phyloP scores from a whole-genome alignment of 2,113 vertebrate species.

The Pao palembangensis region DNA sequence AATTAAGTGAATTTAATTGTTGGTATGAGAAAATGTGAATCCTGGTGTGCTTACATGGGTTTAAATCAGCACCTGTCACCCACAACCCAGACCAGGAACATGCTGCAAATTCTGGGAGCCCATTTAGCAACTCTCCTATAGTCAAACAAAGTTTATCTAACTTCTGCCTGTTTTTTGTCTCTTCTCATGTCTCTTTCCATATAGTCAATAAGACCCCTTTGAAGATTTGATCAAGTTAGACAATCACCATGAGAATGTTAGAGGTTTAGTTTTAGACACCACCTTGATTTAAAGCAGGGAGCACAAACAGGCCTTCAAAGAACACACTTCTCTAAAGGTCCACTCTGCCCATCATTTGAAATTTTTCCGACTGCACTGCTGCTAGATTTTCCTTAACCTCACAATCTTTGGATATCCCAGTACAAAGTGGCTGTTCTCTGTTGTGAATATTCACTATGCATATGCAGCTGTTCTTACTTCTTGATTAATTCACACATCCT shows the following conservation, averaged over 20 bases:
- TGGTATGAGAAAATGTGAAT: constrained; percentile 28
- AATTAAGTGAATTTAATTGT: constrained; percentile 43
- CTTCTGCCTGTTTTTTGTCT: constrained; percentile 20
- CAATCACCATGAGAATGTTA: neutral
- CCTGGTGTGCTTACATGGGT: constrained; percentile 5
- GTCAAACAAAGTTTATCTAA: constrained; percentile 51
- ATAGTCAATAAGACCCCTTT: constrained; percentile 59
- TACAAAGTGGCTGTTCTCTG: too few relatives aligned
- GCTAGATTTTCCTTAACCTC: too few relatives aligned
- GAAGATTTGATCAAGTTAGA: constrained; percentile 34
- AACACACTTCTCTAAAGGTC: too few relatives aligned
- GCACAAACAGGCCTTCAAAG: too few relatives aligned
- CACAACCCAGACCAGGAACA: constrained; percentile 55
- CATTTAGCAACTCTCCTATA: constrained; percentile 10
- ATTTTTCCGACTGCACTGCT: too few relatives aligned
- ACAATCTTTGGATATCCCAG: too few relatives aligned
- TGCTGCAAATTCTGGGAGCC: constrained; percentile 40
- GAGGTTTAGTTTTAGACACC: too few relatives aligned
- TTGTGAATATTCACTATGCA: too few relatives aligned
- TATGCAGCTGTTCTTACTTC: too few relatives aligned
- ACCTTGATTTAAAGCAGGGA: too few relatives aligned
- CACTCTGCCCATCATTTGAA: too few relatives aligned
- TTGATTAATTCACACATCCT: too few relatives aligned
- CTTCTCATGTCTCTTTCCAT: constrained; percentile 63
- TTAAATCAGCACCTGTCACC: constrained; percentile 37